These are phyloP conservation scores for Burhinus bistriatus DNA, from an alignment of 2,113 vertebrate genomes.

Conservation along the genomic window DNA sequence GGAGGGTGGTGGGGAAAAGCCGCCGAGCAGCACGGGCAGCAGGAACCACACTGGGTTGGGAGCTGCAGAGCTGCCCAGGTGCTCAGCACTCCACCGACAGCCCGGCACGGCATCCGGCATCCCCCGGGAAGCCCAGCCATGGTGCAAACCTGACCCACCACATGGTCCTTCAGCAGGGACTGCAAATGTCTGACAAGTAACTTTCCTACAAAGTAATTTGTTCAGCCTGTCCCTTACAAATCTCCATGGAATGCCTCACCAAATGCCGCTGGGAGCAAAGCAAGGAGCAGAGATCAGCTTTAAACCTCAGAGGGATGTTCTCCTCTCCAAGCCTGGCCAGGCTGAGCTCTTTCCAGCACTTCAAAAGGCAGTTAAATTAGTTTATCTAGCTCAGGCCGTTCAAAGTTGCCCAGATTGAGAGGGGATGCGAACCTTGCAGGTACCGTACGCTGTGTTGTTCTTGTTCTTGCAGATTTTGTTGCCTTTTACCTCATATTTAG, in stretches of 20 bases:
- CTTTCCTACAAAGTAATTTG: background rate
- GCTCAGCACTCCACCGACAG: too few species aligned
- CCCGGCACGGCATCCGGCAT: fast-evolving
- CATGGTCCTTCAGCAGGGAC: fast-evolving
- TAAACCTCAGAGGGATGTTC: background rate
- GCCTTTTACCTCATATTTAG: background rate
- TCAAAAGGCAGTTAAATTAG: background rate
- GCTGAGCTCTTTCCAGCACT: background rate
- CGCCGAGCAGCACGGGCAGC: fast-evolving
- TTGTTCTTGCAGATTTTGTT: background rate
- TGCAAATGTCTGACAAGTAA: background rate
- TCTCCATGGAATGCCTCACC: too few species aligned
- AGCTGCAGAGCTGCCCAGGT: background rate
- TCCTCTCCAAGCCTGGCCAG: background rate
- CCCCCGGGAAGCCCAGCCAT: background rate
- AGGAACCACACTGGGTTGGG: too few species aligned
- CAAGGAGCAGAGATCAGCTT: background rate
- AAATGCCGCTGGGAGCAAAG: background rate
- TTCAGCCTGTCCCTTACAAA: background rate
- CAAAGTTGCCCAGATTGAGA: background rate
- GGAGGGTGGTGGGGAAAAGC: background rate
- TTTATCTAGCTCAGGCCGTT: background rate
- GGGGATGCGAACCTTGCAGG: fast-evolving
- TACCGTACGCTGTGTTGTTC: fast-evolving
- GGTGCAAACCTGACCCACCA: background rate